A percentile compares a stretch with the other conserved stretches of the same genome.
Conservation (phyloP, 2,888 invertebrate species). For the Cantharis lateralis region DNA sequence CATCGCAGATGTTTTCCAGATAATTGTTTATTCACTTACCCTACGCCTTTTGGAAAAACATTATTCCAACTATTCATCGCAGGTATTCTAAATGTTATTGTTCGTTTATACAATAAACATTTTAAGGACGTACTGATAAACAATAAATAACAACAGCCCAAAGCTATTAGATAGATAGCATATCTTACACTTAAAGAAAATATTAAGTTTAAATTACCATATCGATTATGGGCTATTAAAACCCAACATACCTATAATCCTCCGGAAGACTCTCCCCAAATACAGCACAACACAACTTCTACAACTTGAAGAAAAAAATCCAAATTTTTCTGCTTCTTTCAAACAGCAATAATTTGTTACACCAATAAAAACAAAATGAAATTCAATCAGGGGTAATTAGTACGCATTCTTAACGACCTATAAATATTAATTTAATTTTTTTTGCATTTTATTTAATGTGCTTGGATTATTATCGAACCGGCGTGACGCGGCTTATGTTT, state of each 20-base stretch:
- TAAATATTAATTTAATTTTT: not conserved
- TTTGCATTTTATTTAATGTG: no score
- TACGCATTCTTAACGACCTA: not conserved
- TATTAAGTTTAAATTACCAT: no score
- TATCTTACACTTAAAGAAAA: no score
- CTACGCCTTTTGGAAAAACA: not conserved
- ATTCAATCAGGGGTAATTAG: not conserved
- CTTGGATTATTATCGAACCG: no score
- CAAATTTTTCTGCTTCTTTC: no score
- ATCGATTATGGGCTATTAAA: no score
- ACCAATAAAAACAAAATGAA: not conserved
- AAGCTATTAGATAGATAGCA: no score
- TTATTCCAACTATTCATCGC: not conserved
- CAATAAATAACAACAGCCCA: not conserved
- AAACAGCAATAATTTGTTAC: no score
- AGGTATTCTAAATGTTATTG: not conserved
- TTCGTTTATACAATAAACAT: not conserved
- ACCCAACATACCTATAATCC: no score
- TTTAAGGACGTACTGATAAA: not conserved
- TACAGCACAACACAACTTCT: no score
- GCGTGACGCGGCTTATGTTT: not conserved
- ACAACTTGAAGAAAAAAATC: no score
- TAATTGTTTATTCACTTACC: not conserved
- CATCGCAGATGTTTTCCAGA: not conserved
- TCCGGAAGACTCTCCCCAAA: no score